Evolutionary conservation across 2,113 vertebrate species (phyloP).

Genomic region (Bufo gargarizans): DNA sequence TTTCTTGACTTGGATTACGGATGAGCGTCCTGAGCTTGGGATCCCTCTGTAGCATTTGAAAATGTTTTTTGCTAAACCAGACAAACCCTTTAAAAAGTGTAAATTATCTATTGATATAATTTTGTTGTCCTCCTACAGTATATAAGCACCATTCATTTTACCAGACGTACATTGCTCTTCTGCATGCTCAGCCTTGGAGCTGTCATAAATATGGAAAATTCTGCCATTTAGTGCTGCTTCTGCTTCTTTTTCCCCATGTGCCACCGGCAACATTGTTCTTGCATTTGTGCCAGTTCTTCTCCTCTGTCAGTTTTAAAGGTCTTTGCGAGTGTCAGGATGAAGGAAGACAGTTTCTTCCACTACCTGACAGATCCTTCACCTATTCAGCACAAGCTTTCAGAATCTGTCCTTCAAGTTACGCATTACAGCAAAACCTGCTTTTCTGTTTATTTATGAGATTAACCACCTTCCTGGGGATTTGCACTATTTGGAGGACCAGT

Average conservation of each 20-base stretch:
- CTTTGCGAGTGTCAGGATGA: neutral
- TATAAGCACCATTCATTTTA: neutral
- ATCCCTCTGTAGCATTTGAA: no score
- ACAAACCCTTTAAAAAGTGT: neutral
- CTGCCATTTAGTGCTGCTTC: constrained; percentile 15
- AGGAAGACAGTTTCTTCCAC: constrained; percentile 10
- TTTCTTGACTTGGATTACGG: no score
- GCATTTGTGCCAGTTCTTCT: constrained; percentile 23
- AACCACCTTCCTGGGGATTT: neutral
- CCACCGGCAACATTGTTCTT: constrained; percentile 12
- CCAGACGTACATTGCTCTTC: neutral
- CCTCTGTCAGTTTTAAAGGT: constrained; percentile 31
- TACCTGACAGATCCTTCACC: constrained; percentile 44
- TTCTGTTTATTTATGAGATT: neutral
- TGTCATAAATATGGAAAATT: constrained; percentile 15
- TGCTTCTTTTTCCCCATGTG: neutral
- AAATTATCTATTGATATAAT: neutral
- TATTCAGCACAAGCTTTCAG: neutral
- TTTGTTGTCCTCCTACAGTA: neutral
- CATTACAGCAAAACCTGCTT: neutral
- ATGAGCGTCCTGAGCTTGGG: no score
- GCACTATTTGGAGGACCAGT: neutral
- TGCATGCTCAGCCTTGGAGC: neutral
- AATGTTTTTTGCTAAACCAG: no score
- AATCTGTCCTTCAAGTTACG: neutral